These are phyloP conservation scores for Branchinecta lynchi DNA, from an alignment of 1,140 invertebrate species.

Conservation along the genomic window DNA sequence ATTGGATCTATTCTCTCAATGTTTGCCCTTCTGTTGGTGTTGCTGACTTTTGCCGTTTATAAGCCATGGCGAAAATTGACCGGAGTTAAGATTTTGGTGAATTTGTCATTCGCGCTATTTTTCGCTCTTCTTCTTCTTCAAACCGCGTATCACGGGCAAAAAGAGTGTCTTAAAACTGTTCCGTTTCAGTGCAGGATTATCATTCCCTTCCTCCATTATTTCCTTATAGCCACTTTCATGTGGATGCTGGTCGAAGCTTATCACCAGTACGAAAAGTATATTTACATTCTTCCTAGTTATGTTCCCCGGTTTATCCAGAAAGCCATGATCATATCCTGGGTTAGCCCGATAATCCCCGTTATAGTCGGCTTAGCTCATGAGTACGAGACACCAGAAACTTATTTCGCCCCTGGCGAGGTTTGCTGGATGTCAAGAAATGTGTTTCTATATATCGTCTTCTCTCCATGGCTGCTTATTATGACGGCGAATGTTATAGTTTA, in stretches of 20 bases:
- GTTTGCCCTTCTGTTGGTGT: conserved; percentile 24
- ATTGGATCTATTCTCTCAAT: conserved; percentile 26
- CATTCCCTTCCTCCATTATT: conserved; percentile 31
- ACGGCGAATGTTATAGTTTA: conserved; percentile 32
- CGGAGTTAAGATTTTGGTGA: conserved; percentile 25
- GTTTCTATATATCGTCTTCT: conserved; percentile 32
- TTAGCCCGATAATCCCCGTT: conserved; percentile 25
- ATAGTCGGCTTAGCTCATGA: conserved; percentile 23
- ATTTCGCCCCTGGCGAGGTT: conserved; percentile 20
- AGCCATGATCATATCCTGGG: conserved; percentile 33
- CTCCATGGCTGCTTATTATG: conserved; percentile 31
- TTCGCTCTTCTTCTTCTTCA: conserved; percentile 21
- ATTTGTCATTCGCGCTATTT: conserved; percentile 25
- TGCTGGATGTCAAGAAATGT: conserved; percentile 33
- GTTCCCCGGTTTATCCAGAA: conserved; percentile 32
- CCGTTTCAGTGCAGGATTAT: conserved; percentile 19
- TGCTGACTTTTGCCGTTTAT: conserved; percentile 25
- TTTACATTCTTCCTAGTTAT: conserved; percentile 33
- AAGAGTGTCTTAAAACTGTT: conserved; percentile 19
- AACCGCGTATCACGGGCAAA: neutral
- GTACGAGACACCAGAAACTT: conserved; percentile 21
- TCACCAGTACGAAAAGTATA: conserved; percentile 33
- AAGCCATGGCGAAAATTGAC: conserved; percentile 24
- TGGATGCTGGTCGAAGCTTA: conserved; percentile 36
- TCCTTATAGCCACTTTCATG: conserved; percentile 32